Conservation (phyloP, 2,888 invertebrate species). For the Habrosyne pyritoides region DNA sequence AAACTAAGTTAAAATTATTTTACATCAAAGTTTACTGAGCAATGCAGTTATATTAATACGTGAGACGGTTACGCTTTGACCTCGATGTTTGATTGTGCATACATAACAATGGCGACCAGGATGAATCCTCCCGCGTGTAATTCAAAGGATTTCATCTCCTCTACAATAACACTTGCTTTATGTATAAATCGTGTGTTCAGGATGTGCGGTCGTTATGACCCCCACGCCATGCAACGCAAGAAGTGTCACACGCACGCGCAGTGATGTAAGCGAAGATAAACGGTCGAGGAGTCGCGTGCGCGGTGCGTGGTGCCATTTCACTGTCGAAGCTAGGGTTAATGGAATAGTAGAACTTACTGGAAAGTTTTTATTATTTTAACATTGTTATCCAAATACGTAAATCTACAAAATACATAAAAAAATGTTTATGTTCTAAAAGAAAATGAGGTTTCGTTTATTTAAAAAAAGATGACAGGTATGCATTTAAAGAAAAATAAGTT, state of each 20-base stretch:
- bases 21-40: too few species aligned
- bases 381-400: too few species aligned
- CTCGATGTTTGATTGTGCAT: too few species aligned
- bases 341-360: constrained; percentile 8
- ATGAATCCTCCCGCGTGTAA: not conserved
- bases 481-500: too few species aligned
- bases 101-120: too few species aligned
- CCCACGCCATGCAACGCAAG: constrained; percentile 28
- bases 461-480: too few species aligned
- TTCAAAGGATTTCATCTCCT: not conserved
- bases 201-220: constrained; percentile 54
- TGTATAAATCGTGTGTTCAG: constrained; percentile 52
- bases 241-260: constrained; percentile 57
- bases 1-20: too few species aligned
- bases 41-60: too few species aligned
- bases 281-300: constrained; percentile 57
- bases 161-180: constrained; percentile 24
- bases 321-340: constrained; percentile 20
- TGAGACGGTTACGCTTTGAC: too few species aligned
- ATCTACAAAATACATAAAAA: too few species aligned
- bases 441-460: too few species aligned
- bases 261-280: constrained; percentile 55
- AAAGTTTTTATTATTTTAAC: not conserved
- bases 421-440: too few species aligned
- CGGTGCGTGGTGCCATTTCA: constrained; percentile 64